Conservation (phyloP, 2,888 invertebrate genomes). For the Scaptomyza flava region DNA sequence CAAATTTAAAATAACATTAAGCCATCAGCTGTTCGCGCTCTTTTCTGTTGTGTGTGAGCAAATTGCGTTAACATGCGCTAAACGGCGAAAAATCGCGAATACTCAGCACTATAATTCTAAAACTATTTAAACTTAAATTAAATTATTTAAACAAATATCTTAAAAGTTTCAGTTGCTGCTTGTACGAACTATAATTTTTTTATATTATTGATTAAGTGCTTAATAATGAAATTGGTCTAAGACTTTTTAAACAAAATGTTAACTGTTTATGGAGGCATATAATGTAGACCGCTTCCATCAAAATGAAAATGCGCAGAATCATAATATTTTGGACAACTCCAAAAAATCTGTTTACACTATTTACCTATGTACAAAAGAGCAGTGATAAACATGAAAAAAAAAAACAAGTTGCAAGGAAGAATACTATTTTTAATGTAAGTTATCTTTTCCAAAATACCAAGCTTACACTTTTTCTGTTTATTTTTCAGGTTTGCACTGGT, state of each 20-base stretch:
- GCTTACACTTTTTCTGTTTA: no score
- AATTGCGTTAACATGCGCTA: conserved; percentile 9
- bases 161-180: not conserved
- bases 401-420: not conserved
- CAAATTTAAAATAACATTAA: not conserved
- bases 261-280: not conserved
- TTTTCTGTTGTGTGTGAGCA: not conserved
- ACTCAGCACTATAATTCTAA: no score
- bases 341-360: not conserved
- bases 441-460: not conserved
- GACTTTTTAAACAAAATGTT: not conserved
- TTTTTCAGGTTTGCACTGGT: no score
- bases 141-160: not conserved
- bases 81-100: not conserved
- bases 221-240: no score
- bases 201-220: no score
- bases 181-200: not conserved
- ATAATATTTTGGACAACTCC: not conserved
- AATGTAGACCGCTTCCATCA: not conserved
- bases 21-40: not conserved
- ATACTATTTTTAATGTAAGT: not conserved
- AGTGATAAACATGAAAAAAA: not conserved
- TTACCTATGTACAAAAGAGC: not conserved
- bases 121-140: not conserved
- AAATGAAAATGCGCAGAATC: not conserved